Conservation (phyloP, 2,888 invertebrate genomes). For the Acrobasis repandana region DNA sequence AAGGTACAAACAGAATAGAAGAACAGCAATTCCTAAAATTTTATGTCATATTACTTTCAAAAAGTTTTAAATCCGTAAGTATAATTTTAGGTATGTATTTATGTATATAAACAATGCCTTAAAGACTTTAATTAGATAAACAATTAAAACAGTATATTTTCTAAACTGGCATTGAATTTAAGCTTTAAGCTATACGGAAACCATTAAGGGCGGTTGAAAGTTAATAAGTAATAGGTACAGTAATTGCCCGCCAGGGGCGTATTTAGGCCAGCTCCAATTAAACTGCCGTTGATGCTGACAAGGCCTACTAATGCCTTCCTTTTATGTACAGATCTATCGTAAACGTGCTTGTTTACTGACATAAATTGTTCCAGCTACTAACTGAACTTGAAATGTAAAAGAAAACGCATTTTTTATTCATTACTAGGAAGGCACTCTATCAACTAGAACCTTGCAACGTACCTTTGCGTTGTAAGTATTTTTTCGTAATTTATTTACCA, state of each 20-base stretch:
- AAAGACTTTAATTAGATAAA: neutral
- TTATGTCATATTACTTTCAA: too few relatives aligned
- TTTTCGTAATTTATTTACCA: too few relatives aligned
- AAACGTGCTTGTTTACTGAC: slow-evolving; percentile 7
- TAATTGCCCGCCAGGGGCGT: slow-evolving; percentile 60
- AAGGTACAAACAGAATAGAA: too few relatives aligned
- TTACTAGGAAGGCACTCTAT: too few relatives aligned
- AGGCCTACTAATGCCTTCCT: slow-evolving; percentile 28
- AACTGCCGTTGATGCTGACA: slow-evolving; percentile 29
- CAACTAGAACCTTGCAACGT: too few relatives aligned
- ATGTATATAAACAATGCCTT: neutral
- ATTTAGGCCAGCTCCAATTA: slow-evolving; percentile 37
- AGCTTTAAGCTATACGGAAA: slow-evolving; percentile 63
- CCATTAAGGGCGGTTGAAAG: slow-evolving; percentile 67
- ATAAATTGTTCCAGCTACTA: neutral
- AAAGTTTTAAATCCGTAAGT: too few relatives aligned
- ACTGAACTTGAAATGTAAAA: neutral
- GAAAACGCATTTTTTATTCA: too few relatives aligned
- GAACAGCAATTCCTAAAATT: too few relatives aligned
- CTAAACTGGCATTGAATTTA: slow-evolving; percentile 47
- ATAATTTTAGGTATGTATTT: too few relatives aligned
- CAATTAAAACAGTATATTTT: slow-evolving; percentile 46
- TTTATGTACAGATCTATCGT: slow-evolving; percentile 22
- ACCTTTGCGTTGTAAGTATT: too few relatives aligned
- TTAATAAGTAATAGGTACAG: slow-evolving; percentile 65